Evolutionary conservation across 2,797 vertebrate species (phyloP).

Genomic region (Coregonus ussuriensis): DNA sequence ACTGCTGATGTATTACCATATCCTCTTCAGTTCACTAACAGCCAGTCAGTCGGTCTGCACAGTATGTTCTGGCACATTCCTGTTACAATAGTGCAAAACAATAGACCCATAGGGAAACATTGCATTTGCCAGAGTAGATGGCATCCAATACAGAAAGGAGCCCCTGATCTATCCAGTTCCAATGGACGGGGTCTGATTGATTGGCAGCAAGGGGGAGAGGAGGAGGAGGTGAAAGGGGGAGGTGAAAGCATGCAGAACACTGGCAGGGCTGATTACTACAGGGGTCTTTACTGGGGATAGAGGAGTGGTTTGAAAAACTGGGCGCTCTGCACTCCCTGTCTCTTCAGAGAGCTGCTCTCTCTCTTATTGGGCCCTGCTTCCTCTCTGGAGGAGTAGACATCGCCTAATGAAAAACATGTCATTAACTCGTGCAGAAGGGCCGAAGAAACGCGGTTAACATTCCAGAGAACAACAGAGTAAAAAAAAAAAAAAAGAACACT

Average conservation of each 20-base stretch:
- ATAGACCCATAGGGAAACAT: slow-evolving; percentile 38
- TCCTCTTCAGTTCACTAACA: slow-evolving; percentile 23
- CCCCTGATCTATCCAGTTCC: slow-evolving; percentile 32
- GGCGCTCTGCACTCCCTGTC: slow-evolving; percentile 20
- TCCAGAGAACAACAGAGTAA: slow-evolving; percentile 55
- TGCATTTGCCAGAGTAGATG: slow-evolving; percentile 43
- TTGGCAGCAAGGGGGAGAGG: slow-evolving; percentile 11
- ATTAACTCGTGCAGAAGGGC: slow-evolving; percentile 59
- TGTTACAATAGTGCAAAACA: slow-evolving; percentile 58
- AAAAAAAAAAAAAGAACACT: slow-evolving; percentile 23
- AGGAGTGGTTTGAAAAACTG: not conserved
- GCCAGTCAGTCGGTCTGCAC: slow-evolving; percentile 18
- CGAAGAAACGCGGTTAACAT: slow-evolving; percentile 58
- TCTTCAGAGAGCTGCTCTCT: not conserved
- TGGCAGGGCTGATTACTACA: slow-evolving; percentile 45
- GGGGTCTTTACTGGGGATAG: not conserved
- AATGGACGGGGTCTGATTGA: slow-evolving; percentile 44
- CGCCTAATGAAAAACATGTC: slow-evolving; percentile 71
- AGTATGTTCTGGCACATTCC: slow-evolving; percentile 51
- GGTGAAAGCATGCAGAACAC: slow-evolving; percentile 45
- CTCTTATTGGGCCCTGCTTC: slow-evolving; percentile 16
- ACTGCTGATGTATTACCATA: slow-evolving; percentile 31
- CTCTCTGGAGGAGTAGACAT: slow-evolving; percentile 47
- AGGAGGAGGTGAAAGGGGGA: slow-evolving; percentile 13
- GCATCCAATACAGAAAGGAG: slow-evolving; percentile 37